Evolutionary conservation across 2,888 invertebrate genomes (phyloP).

Genomic region (Drosophila multiciliata): DNA sequence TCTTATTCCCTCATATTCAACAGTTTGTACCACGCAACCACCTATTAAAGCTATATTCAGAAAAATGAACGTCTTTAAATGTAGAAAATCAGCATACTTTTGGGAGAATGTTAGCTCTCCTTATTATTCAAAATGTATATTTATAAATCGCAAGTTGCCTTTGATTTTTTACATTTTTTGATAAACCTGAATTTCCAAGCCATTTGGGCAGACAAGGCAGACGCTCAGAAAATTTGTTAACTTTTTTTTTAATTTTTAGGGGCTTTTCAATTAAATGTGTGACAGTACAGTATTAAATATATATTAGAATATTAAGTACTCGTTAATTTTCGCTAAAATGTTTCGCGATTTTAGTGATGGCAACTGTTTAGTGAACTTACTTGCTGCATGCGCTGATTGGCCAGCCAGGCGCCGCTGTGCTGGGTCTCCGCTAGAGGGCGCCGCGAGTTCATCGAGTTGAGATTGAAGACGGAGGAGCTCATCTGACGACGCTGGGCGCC

Average conservation of each 20-base stretch:
- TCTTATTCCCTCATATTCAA: no score
- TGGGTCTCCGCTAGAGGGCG: conserved; percentile 77
- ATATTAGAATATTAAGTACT: not conserved
- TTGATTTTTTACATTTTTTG: no score
- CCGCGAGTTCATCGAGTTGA: conserved; percentile 83
- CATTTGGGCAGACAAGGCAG: no score
- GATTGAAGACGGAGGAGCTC: conserved; percentile 87
- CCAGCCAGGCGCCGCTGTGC: conserved; percentile 66
- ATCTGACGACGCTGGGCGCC: conserved; percentile 77
- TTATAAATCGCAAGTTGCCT: no score
- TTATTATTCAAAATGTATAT: no score
- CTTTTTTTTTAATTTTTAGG: not conserved
- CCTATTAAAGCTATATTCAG: no score
- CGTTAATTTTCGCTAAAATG: not conserved
- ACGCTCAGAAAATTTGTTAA: no score
- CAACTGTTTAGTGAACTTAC: conserved; percentile 82
- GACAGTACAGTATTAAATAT: not conserved
- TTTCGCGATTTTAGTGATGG: not conserved
- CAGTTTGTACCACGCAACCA: no score
- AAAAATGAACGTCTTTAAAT: no score
- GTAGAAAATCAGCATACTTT: no score
- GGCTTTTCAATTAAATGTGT: not conserved
- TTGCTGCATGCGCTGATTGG: conserved; percentile 86
- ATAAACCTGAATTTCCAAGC: no score
- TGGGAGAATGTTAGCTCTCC: no score